phyloP scores from a whole-genome alignment of 1,140 invertebrate species.

The Rhynchophorus ferrugineus region DNA sequence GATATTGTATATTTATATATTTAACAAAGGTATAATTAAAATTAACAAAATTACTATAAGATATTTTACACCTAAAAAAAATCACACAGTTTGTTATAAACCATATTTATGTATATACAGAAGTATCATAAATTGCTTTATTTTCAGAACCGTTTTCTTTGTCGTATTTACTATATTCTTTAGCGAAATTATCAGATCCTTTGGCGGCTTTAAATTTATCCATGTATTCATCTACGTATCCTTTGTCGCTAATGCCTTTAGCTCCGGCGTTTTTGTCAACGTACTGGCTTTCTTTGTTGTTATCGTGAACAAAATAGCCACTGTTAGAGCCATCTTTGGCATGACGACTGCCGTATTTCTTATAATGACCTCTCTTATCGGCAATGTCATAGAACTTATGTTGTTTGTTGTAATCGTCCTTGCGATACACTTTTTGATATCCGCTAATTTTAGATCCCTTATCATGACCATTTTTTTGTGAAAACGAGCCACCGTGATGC shows the following conservation, averaged over 20 bases:
- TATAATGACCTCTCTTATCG: slow-evolving; percentile 54
- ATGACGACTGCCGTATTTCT: slow-evolving; percentile 46
- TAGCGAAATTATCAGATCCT: slow-evolving; percentile 18
- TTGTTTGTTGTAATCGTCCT: slow-evolving; percentile 68
- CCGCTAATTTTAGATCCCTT: slow-evolving; percentile 62
- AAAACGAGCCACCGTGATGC: slow-evolving; percentile 41
- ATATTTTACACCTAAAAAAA: no score
- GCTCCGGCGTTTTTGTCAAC: slow-evolving; percentile 18
- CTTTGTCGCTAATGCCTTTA: slow-evolving; percentile 22
- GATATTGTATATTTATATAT: no score
- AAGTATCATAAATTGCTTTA: no score
- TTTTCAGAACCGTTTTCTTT: slow-evolving; percentile 15
- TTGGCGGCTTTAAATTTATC: slow-evolving; percentile 17
- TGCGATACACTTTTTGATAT: slow-evolving; percentile 63
- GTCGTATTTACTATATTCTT: slow-evolving; percentile 19
- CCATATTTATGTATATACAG: no score
- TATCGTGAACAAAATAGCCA: slow-evolving; percentile 45
- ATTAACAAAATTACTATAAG: no score
- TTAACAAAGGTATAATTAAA: no score
- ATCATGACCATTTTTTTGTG: slow-evolving; percentile 47
- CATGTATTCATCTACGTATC: slow-evolving; percentile 17
- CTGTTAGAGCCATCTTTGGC: slow-evolving; percentile 42
- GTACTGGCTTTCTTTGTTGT: slow-evolving; percentile 16
- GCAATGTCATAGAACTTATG: slow-evolving; percentile 64
- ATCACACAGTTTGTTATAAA: no score